Percentiles rank a stretch among this genome's conserved stretches.
Conservation (phyloP, 1,140 invertebrate genomes). For the Penaeus chinensis region DNA sequence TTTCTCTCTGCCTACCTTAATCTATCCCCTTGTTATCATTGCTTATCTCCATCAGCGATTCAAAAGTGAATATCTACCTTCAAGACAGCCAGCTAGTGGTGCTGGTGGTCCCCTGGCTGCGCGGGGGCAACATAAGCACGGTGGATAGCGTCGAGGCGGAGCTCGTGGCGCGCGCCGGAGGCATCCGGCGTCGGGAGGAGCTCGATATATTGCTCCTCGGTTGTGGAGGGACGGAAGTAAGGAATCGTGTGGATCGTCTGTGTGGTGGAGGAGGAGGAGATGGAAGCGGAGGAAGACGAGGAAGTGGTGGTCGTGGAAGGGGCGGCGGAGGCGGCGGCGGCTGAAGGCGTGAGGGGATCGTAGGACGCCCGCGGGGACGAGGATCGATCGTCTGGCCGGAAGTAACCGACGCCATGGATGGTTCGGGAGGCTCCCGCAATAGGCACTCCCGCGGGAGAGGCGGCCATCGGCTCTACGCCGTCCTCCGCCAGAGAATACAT, state of each 20-base stretch:
- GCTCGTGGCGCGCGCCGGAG: not conserved
- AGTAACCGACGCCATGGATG: slow-evolving; percentile 18
- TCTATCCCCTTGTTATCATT: not conserved
- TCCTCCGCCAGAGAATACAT: slow-evolving; percentile 30
- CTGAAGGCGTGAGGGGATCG: not conserved
- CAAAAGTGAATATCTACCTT: too few relatives aligned
- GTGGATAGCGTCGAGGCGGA: too few relatives aligned
- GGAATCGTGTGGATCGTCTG: slow-evolving; percentile 19
- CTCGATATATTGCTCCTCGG: slow-evolving; percentile 33
- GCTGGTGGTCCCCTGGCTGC: too few relatives aligned
- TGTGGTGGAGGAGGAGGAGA: not conserved
- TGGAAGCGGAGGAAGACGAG: not conserved
- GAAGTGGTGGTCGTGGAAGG: slow-evolving; percentile 16
- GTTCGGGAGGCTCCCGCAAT: not conserved
- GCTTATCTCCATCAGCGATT: not conserved
- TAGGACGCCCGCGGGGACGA: too few relatives aligned
- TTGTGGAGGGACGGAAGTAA: slow-evolving; percentile 17
- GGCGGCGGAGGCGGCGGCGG: not conserved
- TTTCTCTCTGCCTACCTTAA: not conserved
- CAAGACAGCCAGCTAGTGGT: too few relatives aligned
- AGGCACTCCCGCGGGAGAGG: not conserved
- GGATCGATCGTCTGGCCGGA: not conserved
- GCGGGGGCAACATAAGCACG: too few relatives aligned
- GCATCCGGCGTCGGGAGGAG: slow-evolving; percentile 23
- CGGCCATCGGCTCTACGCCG: slow-evolving; percentile 19